Conservation (phyloP, 2,888 invertebrate genomes). For the Mesorhabditis belari region DNA sequence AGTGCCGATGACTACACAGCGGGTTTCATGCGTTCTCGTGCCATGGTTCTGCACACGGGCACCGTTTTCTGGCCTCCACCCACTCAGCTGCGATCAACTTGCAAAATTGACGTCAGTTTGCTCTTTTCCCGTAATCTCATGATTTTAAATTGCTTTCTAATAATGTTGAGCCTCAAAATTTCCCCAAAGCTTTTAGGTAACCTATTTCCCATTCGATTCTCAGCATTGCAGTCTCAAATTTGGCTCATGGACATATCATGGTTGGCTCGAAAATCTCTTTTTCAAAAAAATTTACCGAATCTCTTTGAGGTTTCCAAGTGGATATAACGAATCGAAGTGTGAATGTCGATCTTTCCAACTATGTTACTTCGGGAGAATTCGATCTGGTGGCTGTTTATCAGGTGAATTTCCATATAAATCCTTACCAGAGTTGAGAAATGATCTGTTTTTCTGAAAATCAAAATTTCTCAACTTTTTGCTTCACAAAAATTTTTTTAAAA, state of each 20-base stretch:
- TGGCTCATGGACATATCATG: conserved; percentile 57
- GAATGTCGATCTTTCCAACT: conserved; percentile 58
- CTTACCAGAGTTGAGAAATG: not conserved
- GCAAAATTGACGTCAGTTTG: conserved; percentile 54
- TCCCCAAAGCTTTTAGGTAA: not conserved
- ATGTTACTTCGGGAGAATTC: conserved; percentile 62
- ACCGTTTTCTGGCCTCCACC: conserved; percentile 63
- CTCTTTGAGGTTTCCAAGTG: conserved; percentile 45
- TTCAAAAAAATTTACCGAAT: no score
- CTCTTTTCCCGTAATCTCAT: not conserved
- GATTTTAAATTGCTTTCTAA: not conserved
- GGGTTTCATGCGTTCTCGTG: conserved; percentile 62
- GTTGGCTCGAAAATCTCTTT: no score
- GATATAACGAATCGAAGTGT: conserved; percentile 54
- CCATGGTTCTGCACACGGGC: conserved; percentile 60
- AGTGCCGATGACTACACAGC: conserved; percentile 62
- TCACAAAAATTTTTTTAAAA: no score
- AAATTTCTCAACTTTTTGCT: conserved; percentile 1
- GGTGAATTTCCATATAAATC: not conserved
- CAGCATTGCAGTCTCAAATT: conserved; percentile 60
- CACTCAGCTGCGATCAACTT: conserved; percentile 61
- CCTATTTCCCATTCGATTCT: conserved; percentile 61
- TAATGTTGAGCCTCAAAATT: not conserved
- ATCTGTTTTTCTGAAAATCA: not conserved
- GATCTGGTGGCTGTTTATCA: conserved; percentile 57